Evolutionary conservation across 2,113 vertebrate species (phyloP).

Genomic region (Mungos mungo): DNA sequence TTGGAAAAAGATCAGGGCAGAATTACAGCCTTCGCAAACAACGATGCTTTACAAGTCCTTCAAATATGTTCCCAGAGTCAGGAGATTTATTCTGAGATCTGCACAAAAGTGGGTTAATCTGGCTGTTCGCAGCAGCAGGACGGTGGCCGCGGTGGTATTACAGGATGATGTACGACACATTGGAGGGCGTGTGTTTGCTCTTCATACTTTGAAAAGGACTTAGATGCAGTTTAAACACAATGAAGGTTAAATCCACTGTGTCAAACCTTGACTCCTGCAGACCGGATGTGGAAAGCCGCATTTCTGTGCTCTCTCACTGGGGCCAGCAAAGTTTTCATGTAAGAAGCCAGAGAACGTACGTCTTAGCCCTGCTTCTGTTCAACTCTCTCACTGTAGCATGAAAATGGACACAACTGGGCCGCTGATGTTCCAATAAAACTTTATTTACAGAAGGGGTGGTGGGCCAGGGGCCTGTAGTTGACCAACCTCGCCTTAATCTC

Average conservation of each 20-base stretch:
- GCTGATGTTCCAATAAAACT: neutral
- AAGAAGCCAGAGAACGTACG: neutral
- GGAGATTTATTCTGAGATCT: slow-evolving; percentile 14
- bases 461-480: neutral
- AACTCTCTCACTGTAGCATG: neutral
- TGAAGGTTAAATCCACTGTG: neutral
- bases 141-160: neutral
- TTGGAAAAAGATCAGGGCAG: neutral
- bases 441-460: neutral
- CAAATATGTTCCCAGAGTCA: neutral
- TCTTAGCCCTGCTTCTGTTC: neutral
- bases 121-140: neutral
- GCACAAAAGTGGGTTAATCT: neutral
- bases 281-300: neutral
- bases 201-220: neutral
- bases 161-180: neutral
- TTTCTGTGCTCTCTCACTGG: neutral
- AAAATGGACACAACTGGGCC: neutral
- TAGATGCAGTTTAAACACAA: neutral
- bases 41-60: neutral
- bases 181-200: neutral
- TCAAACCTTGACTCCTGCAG: neutral
- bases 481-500: neutral
- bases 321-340: neutral
- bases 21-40: neutral